These are phyloP conservation scores for Andricus curvator DNA, from an alignment of 2,888 invertebrate genomes.

Conservation along the genomic window DNA sequence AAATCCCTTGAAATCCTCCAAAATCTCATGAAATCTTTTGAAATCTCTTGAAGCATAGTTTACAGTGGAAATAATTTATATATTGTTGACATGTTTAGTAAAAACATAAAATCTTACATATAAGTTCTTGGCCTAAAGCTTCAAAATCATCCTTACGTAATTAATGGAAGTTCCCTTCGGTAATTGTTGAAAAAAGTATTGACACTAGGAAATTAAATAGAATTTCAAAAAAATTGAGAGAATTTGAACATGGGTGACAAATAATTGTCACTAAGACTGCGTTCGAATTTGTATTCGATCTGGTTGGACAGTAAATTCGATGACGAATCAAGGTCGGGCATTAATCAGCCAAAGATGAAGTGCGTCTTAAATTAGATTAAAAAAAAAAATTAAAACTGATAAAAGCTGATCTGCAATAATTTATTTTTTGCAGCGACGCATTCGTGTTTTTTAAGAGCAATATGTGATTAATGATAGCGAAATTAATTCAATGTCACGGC, in stretches of 20 bases:
- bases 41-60: too few relatives aligned
- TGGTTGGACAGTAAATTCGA: not conserved
- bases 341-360: slow-evolving; percentile 50
- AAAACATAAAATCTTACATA: too few relatives aligned
- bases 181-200: not conserved
- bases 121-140: too few relatives aligned
- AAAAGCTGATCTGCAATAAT: not conserved
- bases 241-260: not conserved
- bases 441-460: not conserved
- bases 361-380: slow-evolving; percentile 35
- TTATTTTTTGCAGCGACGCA: not conserved
- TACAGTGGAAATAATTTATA: too few relatives aligned
- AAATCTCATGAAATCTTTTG: too few relatives aligned
- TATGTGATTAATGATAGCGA: slow-evolving; percentile 4
- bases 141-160: too few relatives aligned
- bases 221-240: slow-evolving; percentile 15
- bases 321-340: slow-evolving; percentile 40
- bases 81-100: too few relatives aligned
- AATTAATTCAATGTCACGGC: not conserved
- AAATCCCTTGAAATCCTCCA: too few relatives aligned
- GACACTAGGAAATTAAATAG: not conserved
- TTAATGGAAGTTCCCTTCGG: not conserved
- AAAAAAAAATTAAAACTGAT: not conserved
- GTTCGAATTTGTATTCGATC: slow-evolving; percentile 12
- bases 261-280: slow-evolving; percentile 17